phyloP scores from a whole-genome alignment of 2,888 invertebrate species.

The Timandra comae region DNA sequence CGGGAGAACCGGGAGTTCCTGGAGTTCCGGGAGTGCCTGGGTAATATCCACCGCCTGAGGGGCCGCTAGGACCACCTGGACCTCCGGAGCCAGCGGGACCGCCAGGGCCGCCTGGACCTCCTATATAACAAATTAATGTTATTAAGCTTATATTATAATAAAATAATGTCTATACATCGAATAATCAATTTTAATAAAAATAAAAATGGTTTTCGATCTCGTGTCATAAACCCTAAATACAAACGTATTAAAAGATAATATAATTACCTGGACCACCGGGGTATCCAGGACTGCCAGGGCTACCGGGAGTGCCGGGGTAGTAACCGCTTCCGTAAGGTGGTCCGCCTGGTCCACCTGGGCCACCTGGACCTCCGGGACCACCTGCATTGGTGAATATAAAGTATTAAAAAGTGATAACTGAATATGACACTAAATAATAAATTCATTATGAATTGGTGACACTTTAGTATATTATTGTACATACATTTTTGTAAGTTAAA shows the following conservation, averaged over 20 bases:
- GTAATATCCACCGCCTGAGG: conserved; percentile 24
- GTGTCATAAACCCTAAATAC: no score
- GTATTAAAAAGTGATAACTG: no score
- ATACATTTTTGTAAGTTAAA: no score
- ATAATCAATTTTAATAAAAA: no score
- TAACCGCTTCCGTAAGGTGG: no score
- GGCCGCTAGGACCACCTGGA: conserved; percentile 23
- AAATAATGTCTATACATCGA: no score
- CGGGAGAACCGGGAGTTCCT: conserved; percentile 21
- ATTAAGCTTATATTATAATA: no score
- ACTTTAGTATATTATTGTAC: no score
- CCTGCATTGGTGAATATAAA: conserved; percentile 9
- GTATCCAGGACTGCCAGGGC: conserved; percentile 26
- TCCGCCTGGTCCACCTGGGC: conserved; percentile 18
- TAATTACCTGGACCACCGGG: conserved; percentile 10
- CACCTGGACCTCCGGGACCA: conserved; percentile 18
- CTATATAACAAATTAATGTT: neutral
- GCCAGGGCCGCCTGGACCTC: conserved; percentile 17
- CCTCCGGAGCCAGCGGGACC: conserved; percentile 14
- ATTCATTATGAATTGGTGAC: no score
- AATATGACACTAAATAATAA: no score
- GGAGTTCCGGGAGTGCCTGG: conserved; percentile 16
- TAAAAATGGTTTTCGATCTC: no score
- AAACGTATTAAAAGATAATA: no score
- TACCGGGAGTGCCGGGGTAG: conserved; percentile 22